Evolutionary conservation across 2,113 vertebrate genomes (phyloP).

Genomic region (Chauna torquata): DNA sequence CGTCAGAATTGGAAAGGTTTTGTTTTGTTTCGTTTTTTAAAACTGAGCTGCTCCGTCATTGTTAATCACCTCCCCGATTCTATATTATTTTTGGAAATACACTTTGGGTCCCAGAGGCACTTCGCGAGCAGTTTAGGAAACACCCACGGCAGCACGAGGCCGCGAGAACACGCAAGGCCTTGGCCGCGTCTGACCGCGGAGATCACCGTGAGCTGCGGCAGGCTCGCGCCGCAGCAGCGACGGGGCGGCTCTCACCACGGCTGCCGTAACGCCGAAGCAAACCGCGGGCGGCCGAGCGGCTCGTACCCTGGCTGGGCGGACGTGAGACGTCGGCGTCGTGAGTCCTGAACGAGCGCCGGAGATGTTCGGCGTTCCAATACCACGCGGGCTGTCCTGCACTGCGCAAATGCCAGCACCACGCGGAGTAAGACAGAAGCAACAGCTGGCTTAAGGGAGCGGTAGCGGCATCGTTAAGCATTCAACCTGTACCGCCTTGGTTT

Average conservation of each 20-base stretch:
- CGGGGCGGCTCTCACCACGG: not conserved
- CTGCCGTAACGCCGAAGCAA: not conserved
- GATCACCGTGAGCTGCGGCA: rapidly evolving
- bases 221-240: not conserved
- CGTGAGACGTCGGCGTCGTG: no score
- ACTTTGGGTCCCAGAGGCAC: not conserved
- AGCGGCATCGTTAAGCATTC: not conserved
- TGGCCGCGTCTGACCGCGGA: not conserved
- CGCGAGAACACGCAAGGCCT: not conserved
- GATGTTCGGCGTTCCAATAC: not conserved
- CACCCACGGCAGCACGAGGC: not conserved
- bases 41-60: not conserved
- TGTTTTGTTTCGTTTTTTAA: no score
- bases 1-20: not conserved
- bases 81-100: not conserved
- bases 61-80: not conserved
- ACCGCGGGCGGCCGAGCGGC: no score
- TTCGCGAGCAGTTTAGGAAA: not conserved
- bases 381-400: rapidly evolving
- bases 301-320: no score
- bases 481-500: not conserved
- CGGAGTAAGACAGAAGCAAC: not conserved
- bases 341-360: no score
- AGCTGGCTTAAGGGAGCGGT: not conserved
- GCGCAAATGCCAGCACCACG: not conserved